A percentile compares a stretch with the other conserved stretches of the same genome.
Conservation (phyloP, 2,888 invertebrate genomes). For the Napeogenes sylphis region DNA sequence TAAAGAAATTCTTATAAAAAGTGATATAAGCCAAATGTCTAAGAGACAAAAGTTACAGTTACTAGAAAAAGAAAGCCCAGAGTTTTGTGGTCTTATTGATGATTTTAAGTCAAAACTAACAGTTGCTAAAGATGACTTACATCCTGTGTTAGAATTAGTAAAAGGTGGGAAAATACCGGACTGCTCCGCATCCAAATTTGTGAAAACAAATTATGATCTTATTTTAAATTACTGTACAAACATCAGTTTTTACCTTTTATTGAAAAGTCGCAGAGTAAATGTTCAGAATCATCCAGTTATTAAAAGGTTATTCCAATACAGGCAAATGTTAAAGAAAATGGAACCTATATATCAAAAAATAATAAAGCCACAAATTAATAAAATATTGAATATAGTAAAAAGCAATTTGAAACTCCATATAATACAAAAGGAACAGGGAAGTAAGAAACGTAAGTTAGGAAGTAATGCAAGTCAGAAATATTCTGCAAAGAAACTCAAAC, state of each 20-base stretch:
- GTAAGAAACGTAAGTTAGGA: slow-evolving; percentile 55
- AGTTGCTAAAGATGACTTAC: slow-evolving; percentile 81
- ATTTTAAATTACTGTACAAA: slow-evolving; percentile 90
- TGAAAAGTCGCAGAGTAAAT: slow-evolving; percentile 85
- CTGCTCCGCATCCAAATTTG: slow-evolving; percentile 82
- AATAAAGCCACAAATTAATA: slow-evolving; percentile 82
- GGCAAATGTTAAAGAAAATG: slow-evolving; percentile 85
- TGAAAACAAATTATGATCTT: slow-evolving; percentile 82
- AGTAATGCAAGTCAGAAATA: slow-evolving; percentile 42
- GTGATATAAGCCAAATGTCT: slow-evolving; percentile 86
- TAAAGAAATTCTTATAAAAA: slow-evolving; percentile 80
- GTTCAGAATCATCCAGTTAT: slow-evolving; percentile 93
- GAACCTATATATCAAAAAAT: slow-evolving; percentile 83
- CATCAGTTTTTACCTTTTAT: slow-evolving; percentile 88
- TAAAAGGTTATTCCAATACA: slow-evolving; percentile 88
- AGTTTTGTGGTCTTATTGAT: slow-evolving; percentile 85
- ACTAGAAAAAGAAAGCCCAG: slow-evolving; percentile 91
- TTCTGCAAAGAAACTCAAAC: slow-evolving; percentile 60
- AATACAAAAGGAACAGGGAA: slow-evolving; percentile 40
- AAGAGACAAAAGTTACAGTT: slow-evolving; percentile 86
- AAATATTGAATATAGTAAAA: slow-evolving; percentile 76
- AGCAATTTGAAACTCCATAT: slow-evolving; percentile 59
- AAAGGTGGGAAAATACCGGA: slow-evolving; percentile 79
- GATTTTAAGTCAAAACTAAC: slow-evolving; percentile 86
- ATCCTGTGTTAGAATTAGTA: slow-evolving; percentile 82